Conservation (phyloP, 2,888 invertebrate species). For the Polia nebulosa region DNA sequence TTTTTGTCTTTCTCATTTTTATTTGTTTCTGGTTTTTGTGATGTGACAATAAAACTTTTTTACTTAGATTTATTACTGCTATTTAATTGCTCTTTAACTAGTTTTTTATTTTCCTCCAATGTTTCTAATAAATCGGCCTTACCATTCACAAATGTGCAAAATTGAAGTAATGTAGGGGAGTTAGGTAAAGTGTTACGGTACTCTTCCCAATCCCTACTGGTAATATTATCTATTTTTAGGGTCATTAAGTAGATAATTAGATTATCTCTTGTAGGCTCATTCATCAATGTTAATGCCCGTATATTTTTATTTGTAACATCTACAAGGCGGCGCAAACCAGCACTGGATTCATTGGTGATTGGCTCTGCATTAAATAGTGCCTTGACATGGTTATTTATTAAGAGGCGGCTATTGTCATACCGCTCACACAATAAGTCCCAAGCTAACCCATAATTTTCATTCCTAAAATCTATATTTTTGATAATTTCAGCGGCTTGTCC, state of each 20-base stretch:
- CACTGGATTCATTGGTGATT: too few relatives aligned
- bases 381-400: too few relatives aligned
- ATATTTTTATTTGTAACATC: conserved; percentile 16
- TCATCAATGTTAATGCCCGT: conserved; percentile 7
- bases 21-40: too few relatives aligned
- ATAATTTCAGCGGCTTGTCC: conserved; percentile 4
- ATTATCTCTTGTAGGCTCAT: conserved; percentile 13
- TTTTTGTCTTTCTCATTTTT: background rate
- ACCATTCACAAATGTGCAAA: too few relatives aligned
- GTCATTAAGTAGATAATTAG: conserved; percentile 8
- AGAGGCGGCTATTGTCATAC: too few relatives aligned
- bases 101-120: too few relatives aligned
- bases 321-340: too few relatives aligned
- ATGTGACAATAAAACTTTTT: conserved; percentile 6
- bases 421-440: conserved; percentile 7
- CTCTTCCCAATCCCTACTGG: too few relatives aligned
- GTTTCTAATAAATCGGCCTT: too few relatives aligned
- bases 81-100: background rate
- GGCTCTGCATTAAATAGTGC: too few relatives aligned
- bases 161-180: too few relatives aligned
- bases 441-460: background rate
- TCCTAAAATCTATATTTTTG: conserved; percentile 7
- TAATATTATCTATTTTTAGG: conserved; percentile 9
- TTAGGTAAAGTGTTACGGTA: too few relatives aligned
- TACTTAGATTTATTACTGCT: conserved; percentile 13